A percentile compares a stretch with the other conserved stretches of the same genome.
Evolutionary conservation across 2,888 invertebrate genomes (phyloP).

Genomic region (Leptinotarsa peninsularis): DNA sequence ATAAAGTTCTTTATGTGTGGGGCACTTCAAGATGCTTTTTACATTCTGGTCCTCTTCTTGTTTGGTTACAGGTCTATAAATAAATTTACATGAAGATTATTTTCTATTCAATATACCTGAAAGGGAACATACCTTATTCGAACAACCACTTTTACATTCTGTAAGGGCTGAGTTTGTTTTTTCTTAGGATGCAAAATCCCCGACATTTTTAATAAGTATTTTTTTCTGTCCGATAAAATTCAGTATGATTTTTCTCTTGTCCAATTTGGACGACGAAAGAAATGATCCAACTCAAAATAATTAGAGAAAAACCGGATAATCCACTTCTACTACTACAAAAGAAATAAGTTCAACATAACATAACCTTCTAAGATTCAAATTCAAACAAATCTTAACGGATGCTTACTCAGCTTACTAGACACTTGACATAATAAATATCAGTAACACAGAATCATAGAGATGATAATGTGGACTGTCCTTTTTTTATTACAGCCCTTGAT

Average conservation of each 20-base stretch:
- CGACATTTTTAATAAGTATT: conserved; percentile 3
- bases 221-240: not conserved
- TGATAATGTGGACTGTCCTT: too few relatives aligned
- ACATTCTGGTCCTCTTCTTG: conserved; percentile 46
- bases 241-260: not conserved
- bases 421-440: too few relatives aligned
- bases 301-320: conserved; percentile 10
- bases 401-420: too few relatives aligned
- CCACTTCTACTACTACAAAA: conserved; percentile 8
- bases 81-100: not conserved
- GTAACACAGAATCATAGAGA: too few relatives aligned
- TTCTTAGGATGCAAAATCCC: conserved; percentile 22
- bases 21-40: conserved; percentile 42
- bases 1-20: conserved; percentile 45
- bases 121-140: conserved; percentile 42
- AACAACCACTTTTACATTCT: conserved; percentile 48
- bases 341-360: conserved; percentile 8
- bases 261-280: not conserved
- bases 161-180: conserved; percentile 33
- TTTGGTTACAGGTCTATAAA: conserved; percentile 48
- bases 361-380: conserved; percentile 10
- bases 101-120: not conserved
- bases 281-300: not conserved
- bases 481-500: too few relatives aligned
- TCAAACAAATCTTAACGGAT: conserved; percentile 6